Evolutionary conservation across 2,888 invertebrate species (phyloP).

Genomic region (Drosophila birchii): DNA sequence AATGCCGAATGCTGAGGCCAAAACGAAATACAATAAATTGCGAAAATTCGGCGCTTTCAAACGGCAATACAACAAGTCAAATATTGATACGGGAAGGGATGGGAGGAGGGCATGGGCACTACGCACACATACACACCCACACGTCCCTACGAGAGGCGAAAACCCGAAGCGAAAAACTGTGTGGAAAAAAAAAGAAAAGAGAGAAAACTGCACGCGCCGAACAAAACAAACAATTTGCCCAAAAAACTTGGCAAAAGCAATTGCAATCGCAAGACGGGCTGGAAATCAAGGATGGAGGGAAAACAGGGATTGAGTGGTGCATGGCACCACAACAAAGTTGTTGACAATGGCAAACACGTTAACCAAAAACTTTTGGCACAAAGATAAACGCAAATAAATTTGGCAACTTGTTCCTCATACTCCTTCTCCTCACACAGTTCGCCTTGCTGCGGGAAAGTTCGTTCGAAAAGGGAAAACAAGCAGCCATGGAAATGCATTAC

Average conservation of each 20-base stretch:
- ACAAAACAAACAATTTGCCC: conserved; percentile 72
- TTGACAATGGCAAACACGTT: conserved; percentile 78
- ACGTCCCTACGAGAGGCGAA: conserved; percentile 22
- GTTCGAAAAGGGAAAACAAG: conserved; percentile 3
- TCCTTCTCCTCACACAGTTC: conserved; percentile 6
- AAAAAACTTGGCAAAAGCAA: conserved; percentile 74
- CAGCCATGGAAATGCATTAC: conserved; percentile 27
- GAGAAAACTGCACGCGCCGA: conserved; percentile 62
- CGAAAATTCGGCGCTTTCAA: conserved; percentile 46
- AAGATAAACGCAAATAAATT: conserved; percentile 78
- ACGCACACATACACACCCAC: conserved; percentile 21
- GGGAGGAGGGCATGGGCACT: conserved; percentile 39
- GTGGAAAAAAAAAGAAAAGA: conserved; percentile 30
- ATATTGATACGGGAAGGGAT: conserved; percentile 58
- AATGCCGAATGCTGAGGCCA: conserved; percentile 31
- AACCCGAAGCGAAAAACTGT: conserved; percentile 26
- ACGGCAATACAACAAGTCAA: conserved; percentile 65
- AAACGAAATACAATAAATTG: conserved; percentile 30
- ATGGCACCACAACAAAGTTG: conserved; percentile 76
- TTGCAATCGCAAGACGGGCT: conserved; percentile 55
- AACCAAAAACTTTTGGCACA: conserved; percentile 74
- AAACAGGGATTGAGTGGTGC: conserved; percentile 43
- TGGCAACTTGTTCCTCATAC: conserved; percentile 61
- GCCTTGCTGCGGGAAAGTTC: conserved; percentile 30
- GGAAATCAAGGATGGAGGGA: not conserved